These are phyloP conservation scores for Psix sp. DNA, from an alignment of 1,140 invertebrate genomes.

Conservation along the genomic window DNA sequence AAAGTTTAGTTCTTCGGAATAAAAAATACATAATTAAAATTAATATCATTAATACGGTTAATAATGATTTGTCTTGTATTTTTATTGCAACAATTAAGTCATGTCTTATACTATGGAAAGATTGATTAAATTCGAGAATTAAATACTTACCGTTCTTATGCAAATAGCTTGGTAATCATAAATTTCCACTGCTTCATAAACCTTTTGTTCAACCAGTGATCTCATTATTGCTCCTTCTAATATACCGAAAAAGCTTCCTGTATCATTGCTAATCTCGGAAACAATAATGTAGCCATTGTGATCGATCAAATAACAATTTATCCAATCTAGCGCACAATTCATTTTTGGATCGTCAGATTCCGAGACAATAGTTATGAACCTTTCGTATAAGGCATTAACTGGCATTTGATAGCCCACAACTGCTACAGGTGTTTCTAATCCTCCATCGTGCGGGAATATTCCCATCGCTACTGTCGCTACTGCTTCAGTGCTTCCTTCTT, in stretches of 20 bases:
- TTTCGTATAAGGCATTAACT: constrained; percentile 80
- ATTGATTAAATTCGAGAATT: no score
- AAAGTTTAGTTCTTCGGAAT: no score
- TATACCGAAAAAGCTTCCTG: constrained; percentile 90
- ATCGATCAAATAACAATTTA: constrained; percentile 91
- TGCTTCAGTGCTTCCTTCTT: constrained; percentile 79
- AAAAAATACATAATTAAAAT: no score
- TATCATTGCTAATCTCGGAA: constrained; percentile 82
- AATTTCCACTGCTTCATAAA: constrained; percentile 86
- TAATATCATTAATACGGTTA: no score
- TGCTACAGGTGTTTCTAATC: constrained; percentile 87
- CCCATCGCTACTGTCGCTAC: constrained; percentile 89
- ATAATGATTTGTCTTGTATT: no score
- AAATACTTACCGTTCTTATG: constrained; percentile 68
- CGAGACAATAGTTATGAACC: constrained; percentile 85
- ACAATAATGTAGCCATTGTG: constrained; percentile 93
- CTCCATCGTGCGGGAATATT: constrained; percentile 88
- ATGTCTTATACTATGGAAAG: no score
- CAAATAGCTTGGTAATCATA: constrained; percentile 93
- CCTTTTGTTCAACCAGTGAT: constrained; percentile 83
- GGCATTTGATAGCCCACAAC: constrained; percentile 92
- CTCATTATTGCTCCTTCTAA: constrained; percentile 88
- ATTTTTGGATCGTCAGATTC: constrained; percentile 58
- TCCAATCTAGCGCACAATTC: constrained; percentile 78
- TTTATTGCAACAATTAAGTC: no score